Evolutionary conservation across 2,888 invertebrate genomes (phyloP), one percentile per base, ranked within the genome.

Genomic region (Troides aeacus): DNA sequence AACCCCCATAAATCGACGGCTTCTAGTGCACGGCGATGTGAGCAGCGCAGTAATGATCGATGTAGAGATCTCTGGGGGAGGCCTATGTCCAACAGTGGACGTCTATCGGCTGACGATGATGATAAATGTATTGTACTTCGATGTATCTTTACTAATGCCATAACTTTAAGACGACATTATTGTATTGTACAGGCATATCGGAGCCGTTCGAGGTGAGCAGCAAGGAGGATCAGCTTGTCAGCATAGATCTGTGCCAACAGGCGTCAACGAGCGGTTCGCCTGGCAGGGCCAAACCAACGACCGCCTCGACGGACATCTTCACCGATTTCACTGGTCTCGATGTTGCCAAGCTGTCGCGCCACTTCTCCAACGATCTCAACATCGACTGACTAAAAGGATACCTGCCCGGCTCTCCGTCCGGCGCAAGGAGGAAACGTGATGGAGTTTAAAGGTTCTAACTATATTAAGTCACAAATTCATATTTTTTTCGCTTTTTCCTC

Each of bases 341-440:
- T 67, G 92, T 93, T 0, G 87, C 90, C 2, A 91, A 87, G 74
- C 85, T 92, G 21, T 93, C 92, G 64, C 85, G 92, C 30, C 92
- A 93, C 69, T 92, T 92, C 83, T 86, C 92, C 1, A 90, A 93
- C 79, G 93, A 93, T 71, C 81, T 93, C 30, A 91, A 87, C 73
- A 90, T 93, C 69, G 93, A 93, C 89, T 93, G 93, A 93, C 92
- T 93, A 87, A 93, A 82, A 83, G 80, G 79, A 64, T 91, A 89
- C 81, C 77, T 88, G 82, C 93, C 90, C 64, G 86, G 89, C 56
- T 90, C 92, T n/a, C 91, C 92, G 71, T 84, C 84, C 12, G 79
- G 74, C 30, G 78, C 76, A 66, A 84, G 86, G 73, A 80, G 79
- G 72, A 81, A 81, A 72, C 62, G 21, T 6, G 74, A 76, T 59